Evolutionary conservation across 2,113 vertebrate genomes (phyloP), one percentile per base, ranked within the genome.

Genomic region (Piaya cayana): DNA sequence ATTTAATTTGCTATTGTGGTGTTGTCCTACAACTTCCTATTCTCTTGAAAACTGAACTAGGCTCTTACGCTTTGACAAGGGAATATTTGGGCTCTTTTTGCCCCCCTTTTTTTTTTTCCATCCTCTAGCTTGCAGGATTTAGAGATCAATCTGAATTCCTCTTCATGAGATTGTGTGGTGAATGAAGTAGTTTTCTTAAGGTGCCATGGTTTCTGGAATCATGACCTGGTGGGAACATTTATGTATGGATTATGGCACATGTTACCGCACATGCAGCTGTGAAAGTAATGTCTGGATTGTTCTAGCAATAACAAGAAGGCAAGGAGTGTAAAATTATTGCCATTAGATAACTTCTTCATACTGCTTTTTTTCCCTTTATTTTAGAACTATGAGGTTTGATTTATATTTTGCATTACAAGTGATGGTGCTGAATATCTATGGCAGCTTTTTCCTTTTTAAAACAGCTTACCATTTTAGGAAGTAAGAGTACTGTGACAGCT

Each of bases 391-490:
- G 32, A 71, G 23, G 65, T 90, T 70, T 83, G 32, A 34, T 68
- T 81, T 91, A 37, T 82, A 22, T 87, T 82, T 90, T 70, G 21
- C 63, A 1, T 81, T 88, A 30, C 26, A 68, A 59, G 30, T 64
- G 60, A 39, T 47, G 22, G 18, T 63, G 34, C 63, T 83, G 42
- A 78, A 43, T 69, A 82, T 80, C 62, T 82, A 11, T 78, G 65
- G 27, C 64, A 88, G 47, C 12, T 86, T 93, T 82, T 81, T 89
- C 32, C n/a, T 77, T 94, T 94, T 88, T 86, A 63, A 72, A 76
- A 65, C 56, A 71, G 32, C 36, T 88, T 80, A 39, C 49, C 26
- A 32, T 90, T 90, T 74, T 59, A 77, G 74, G 34, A 37, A 90
- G 22, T 69, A 8, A 50, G 76, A 90, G 70, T 82, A 72, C 50